Evolutionary conservation across 2,113 vertebrate species (phyloP).

Genomic region (Coracopsis vasa): DNA sequence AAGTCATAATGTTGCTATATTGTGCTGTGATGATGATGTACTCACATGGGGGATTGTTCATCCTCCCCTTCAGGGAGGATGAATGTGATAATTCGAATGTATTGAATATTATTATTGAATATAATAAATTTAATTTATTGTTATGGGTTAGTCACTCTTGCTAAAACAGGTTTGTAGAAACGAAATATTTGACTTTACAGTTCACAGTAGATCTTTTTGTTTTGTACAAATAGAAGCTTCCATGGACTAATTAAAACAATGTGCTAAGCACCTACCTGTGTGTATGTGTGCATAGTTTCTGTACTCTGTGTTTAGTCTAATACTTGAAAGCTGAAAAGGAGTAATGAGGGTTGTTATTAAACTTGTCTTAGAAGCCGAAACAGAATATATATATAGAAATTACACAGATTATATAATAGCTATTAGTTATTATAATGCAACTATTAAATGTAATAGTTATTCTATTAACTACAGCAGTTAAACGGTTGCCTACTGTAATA

Average conservation of each 20-base stretch:
- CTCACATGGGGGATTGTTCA: neutral
- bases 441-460: neutral
- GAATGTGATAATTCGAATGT: neutral
- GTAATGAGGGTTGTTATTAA: neutral
- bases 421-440: neutral
- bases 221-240: neutral
- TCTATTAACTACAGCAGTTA: neutral
- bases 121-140: neutral
- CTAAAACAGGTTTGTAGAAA: neutral
- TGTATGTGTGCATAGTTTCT: neutral
- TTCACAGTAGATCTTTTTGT: neutral
- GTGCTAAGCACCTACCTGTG: neutral
- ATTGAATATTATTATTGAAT: neutral
- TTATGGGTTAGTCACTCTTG: neutral
- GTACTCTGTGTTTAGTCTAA: neutral
- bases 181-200: neutral
- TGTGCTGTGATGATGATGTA: neutral
- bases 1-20: rapidly evolving
- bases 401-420: neutral
- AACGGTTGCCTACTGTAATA: neutral
- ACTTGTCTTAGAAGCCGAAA: neutral
- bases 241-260: neutral
- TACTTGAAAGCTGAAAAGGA: neutral
- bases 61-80: neutral
- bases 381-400: neutral